phyloP scores from a whole-genome alignment of 2,113 vertebrate species.

The Spea bombifrons region DNA sequence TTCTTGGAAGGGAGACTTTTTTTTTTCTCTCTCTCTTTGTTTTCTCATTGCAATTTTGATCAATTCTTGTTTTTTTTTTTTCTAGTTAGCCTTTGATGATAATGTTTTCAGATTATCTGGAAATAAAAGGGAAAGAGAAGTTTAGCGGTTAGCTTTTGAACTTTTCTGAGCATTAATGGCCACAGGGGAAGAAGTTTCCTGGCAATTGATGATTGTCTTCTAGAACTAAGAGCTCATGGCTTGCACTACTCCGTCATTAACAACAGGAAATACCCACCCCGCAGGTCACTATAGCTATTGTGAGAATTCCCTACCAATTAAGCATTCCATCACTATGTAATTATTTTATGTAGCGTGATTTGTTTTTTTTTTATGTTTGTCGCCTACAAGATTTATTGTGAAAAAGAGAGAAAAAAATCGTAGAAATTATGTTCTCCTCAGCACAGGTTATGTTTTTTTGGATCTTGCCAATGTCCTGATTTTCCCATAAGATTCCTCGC shows the following conservation, averaged over 20 bases:
- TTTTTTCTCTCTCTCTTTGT: constrained; percentile 52
- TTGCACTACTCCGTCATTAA: constrained; percentile 29
- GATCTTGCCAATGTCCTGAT: neutral
- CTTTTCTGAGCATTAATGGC: constrained; percentile 35
- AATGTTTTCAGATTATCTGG: constrained; percentile 42
- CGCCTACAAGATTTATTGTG: neutral
- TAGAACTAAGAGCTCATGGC: constrained; percentile 23
- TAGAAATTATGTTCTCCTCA: neutral
- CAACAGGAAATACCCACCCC: constrained; percentile 39
- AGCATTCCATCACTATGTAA: constrained; percentile 9
- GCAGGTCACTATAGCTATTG: constrained; percentile 18
- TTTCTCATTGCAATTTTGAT: constrained; percentile 61
- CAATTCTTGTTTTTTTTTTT: constrained; percentile 60
- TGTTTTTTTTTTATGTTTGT: neutral
- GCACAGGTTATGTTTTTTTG: neutral
- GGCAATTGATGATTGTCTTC: constrained; percentile 44
- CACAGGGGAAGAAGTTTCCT: constrained; percentile 38
- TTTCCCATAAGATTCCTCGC: neutral
- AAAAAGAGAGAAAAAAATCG: neutral
- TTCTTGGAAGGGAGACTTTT: constrained; percentile 28
- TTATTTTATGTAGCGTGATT: neutral
- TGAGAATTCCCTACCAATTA: constrained; percentile 25
- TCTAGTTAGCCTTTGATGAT: constrained; percentile 44
- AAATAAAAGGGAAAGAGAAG: constrained; percentile 40
- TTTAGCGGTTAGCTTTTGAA: constrained; percentile 39